Conservation (phyloP, 2,888 invertebrate species). For the Diloba caeruleocephala region DNA sequence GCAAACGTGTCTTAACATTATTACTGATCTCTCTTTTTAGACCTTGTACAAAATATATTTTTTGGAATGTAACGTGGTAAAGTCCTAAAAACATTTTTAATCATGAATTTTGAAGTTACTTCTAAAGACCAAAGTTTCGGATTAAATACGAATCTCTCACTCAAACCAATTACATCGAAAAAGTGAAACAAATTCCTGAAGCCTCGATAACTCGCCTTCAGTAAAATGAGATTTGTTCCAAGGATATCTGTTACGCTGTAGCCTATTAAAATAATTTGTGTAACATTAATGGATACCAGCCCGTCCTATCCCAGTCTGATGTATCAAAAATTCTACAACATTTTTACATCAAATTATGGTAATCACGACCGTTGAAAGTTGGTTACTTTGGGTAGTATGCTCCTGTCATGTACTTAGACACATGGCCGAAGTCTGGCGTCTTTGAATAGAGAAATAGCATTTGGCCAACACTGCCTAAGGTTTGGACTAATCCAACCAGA, state of each 20-base stretch:
- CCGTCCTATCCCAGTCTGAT: constrained; percentile 5
- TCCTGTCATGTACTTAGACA: constrained; percentile 9
- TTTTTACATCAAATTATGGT: constrained; percentile 41
- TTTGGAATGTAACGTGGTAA: no score
- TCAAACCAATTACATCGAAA: not conserved
- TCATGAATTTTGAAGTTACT: no score
- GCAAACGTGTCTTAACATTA: no score
- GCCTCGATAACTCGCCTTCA: not conserved
- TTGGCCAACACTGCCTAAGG: no score
- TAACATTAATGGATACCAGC: constrained; percentile 20
- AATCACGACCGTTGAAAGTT: constrained; percentile 22
- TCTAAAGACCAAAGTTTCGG: no score
- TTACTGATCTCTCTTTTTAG: no score
- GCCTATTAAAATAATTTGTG: constrained; percentile 29
- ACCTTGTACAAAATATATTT: no score
- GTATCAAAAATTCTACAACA: constrained; percentile 34
- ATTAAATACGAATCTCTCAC: not conserved
- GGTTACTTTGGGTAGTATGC: not conserved
- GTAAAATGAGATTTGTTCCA: constrained; percentile 33
- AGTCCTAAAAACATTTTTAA: no score
- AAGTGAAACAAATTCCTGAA: not conserved
- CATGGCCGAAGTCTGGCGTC: no score
- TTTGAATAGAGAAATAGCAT: no score
- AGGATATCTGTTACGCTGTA: constrained; percentile 21
- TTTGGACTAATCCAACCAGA: no score